Evolutionary conservation across 2,888 invertebrate genomes (phyloP), one percentile per base, ranked within the genome.

Genomic region (Lapara coniferarum): DNA sequence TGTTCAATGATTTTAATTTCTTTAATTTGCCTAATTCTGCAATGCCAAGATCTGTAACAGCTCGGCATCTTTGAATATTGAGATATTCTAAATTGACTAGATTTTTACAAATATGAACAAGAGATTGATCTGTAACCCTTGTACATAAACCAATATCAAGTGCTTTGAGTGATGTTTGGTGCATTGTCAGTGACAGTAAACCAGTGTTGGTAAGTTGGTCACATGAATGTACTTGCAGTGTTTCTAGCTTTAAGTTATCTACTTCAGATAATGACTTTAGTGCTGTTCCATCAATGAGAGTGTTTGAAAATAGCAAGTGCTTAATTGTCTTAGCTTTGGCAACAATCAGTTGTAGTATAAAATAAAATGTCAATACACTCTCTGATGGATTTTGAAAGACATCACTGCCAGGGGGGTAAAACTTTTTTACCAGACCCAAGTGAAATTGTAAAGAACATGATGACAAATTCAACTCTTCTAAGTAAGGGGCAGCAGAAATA

Each of bases 371-470:
- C 44, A 97, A 84, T 3, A 97, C 95, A 78, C 96, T 95, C 78
- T 96, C 96, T 63, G 96, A 96, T 71, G 95, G 95, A 69, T 79
- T 89, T 73, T 78, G 76, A 74, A 85, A 88, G 70, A 91, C 82
- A 72, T 90, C 81, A 66, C 83, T 80, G 58, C 83, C 85, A 59
- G 90, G 85, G 0, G 96, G 95, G 87, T 96, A 96, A 85, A 96
- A 96, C 71, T 95, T 95, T 73, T 95, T 95, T 57, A 96, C 95
- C 53, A 96, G 91, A 8, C 96, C 96, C 71, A 93, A 89, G 82
- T 96, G 96, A 83, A 96, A 97, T 49, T 96, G 95, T 67, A 97
- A 94, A 70, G 96, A 96, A 76, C 96, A 96, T 10, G 95, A 95
- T 46, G 95, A 95, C 72, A 97, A 88, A 79, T 96, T 95, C 0